A percentile compares a stretch with the other conserved stretches of the same genome.
These are phyloP conservation scores for Lanistes nyassanus DNA, from an alignment of 1,140 invertebrate genomes.

Conservation along the genomic window DNA sequence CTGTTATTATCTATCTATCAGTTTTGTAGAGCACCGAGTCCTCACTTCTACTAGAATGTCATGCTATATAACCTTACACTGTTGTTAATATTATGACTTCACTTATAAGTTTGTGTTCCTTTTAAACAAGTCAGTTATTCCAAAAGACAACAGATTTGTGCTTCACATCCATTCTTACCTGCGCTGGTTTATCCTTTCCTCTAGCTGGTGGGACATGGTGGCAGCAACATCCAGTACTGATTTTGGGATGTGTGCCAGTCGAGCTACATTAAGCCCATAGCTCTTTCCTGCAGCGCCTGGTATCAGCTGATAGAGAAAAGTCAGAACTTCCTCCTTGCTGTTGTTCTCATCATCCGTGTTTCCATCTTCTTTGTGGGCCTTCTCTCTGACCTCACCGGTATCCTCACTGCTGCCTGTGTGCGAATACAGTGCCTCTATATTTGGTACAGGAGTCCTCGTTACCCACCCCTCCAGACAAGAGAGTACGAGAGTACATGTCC, in stretches of 20 bases:
- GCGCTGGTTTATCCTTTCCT: constrained; percentile 34
- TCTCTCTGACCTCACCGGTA: too few relatives aligned
- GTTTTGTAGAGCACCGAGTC: too few relatives aligned
- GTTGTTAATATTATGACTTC: too few relatives aligned
- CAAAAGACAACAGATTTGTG: too few relatives aligned
- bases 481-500: not conserved
- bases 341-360: not conserved
- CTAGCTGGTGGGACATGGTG: constrained; percentile 47
- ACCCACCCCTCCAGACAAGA: not conserved
- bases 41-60: too few relatives aligned
- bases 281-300: constrained; percentile 48
- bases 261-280: constrained; percentile 60
- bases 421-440: too few relatives aligned
- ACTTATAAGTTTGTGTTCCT: too few relatives aligned
- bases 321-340: constrained; percentile 31
- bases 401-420: too few relatives aligned
- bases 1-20: too few relatives aligned
- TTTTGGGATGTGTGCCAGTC: constrained; percentile 46
- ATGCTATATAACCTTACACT: too few relatives aligned
- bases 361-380: not conserved
- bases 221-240: constrained; percentile 45
- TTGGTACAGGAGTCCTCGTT: too few relatives aligned
- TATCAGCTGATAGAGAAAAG: constrained; percentile 57
- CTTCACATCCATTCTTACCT: constrained; percentile 45
- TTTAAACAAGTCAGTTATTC: too few relatives aligned